Evolutionary conservation across 2,113 vertebrate species (phyloP), one percentile per base, ranked within the genome.

Genomic region (Microtus pennsylvanicus): DNA sequence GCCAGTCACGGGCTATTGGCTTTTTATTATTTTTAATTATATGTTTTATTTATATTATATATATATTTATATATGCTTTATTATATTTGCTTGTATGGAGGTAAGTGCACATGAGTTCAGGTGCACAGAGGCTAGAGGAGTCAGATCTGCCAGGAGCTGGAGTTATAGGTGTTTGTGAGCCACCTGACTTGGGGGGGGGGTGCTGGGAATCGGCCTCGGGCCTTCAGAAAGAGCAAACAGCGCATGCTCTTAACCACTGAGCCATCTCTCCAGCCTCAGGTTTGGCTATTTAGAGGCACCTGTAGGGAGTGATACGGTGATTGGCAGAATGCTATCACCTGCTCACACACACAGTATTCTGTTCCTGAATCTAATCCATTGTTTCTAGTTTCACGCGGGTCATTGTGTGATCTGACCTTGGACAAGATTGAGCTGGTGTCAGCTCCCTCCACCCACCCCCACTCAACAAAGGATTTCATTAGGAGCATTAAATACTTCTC

Each of bases 401-500:
- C 90, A 63, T 72, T 67, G 30, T 8, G 28, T 7, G n/a, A 83
- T 58, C 33, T 76, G 96, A 94, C 55, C 87, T 89, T 89, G 87
- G 69, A 55, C 65, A 74, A 67, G 74, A 52, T 0, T 2, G 19
- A 47, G 17, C 77, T 0, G 22, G 30, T 61, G 77, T 42, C 5
- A 38, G 63, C 58, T 83, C 12, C 80, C 35, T 14, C 55, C 12
- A 61, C 55, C n/a, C 55, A 17, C 30, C 28, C 67, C 77, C 86
- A 82, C 22, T 75, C 77, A 63, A 16, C 17, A 55, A 50, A 74
- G 28, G 24, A 24, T n/a, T 87, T 76, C 78, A 58, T 61, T 6
- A 90, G 87, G 72, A 45, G 21, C 14, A 26, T 17, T 70, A 82
- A 58, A 67, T 74, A 61, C 77, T 74, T 5, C 12, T 72, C 69